A percentile compares a stretch with the other conserved stretches of the same genome.
Evolutionary conservation across 2,888 invertebrate species (phyloP).

Genomic region (Conistra vaccinii): DNA sequence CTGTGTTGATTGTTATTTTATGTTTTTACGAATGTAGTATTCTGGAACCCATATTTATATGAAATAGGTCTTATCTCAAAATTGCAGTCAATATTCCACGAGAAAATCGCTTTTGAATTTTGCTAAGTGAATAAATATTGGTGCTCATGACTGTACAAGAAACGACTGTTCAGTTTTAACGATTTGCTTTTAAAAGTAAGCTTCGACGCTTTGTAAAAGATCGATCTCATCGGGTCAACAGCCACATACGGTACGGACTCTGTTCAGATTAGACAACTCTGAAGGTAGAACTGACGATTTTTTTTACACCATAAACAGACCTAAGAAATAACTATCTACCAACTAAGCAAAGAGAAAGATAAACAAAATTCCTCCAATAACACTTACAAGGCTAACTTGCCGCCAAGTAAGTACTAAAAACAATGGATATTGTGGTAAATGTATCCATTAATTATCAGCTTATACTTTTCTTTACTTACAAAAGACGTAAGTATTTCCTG

Average conservation of each 20-base stretch:
- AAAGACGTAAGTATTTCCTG: constrained; percentile 28
- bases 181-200: neutral
- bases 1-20: too few species aligned
- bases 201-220: neutral
- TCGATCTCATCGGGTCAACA: neutral
- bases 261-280: neutral
- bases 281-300: neutral
- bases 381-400: constrained; percentile 19
- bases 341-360: constrained; percentile 10
- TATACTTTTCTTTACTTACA: constrained; percentile 37
- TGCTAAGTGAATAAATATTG: too few species aligned
- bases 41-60: too few species aligned
- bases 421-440: constrained; percentile 31
- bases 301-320: neutral
- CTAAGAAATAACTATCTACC: neutral
- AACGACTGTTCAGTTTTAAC: neutral
- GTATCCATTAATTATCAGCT: constrained; percentile 41
- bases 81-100: too few species aligned
- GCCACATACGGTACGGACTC: too few species aligned
- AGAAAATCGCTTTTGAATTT: too few species aligned
- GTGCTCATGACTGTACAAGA: too few species aligned
- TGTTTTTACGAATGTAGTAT: too few species aligned
- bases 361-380: constrained; percentile 14
- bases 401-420: constrained; percentile 14
- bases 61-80: too few species aligned